Conservation (phyloP, 2,888 invertebrate species). For the Philopedon plagiatum region DNA sequence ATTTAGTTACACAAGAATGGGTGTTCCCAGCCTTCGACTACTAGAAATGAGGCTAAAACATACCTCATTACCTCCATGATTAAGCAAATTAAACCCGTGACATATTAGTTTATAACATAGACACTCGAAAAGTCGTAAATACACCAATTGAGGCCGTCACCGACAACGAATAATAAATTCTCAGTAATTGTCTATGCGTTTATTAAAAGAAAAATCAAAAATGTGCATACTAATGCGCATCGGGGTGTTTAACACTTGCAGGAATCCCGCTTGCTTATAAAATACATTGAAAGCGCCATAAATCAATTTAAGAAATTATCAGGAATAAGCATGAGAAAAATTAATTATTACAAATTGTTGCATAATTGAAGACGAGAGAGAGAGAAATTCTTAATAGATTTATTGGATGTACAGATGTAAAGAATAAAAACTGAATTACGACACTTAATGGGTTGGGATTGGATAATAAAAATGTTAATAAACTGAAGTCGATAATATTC, state of each 20-base stretch:
- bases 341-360: conserved; percentile 27
- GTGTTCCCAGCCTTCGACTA: too few species aligned
- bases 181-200: conserved; percentile 20
- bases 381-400: conserved; percentile 2
- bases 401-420: not conserved
- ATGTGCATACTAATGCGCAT: conserved; percentile 38
- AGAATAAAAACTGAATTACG: not conserved
- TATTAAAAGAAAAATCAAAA: conserved; percentile 31
- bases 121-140: conserved; percentile 19
- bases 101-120: conserved; percentile 25
- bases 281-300: conserved; percentile 16
- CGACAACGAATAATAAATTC: conserved; percentile 15
- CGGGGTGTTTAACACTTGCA: conserved; percentile 23
- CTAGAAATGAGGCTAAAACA: too few species aligned
- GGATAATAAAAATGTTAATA: not conserved
- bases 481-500: not conserved
- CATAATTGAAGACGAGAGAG: conserved; percentile 5
- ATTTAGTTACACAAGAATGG: too few species aligned
- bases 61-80: not conserved
- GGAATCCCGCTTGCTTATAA: conserved; percentile 11
- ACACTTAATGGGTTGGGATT: not conserved
- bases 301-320: conserved; percentile 36
- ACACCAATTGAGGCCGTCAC: conserved; percentile 30
- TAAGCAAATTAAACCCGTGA: not conserved
- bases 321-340: conserved; percentile 9